A percentile compares a stretch with the other conserved stretches of the same genome.
Evolutionary conservation across 2,113 vertebrate genomes (phyloP).

Genomic region (Scophthalmus maximus): DNA sequence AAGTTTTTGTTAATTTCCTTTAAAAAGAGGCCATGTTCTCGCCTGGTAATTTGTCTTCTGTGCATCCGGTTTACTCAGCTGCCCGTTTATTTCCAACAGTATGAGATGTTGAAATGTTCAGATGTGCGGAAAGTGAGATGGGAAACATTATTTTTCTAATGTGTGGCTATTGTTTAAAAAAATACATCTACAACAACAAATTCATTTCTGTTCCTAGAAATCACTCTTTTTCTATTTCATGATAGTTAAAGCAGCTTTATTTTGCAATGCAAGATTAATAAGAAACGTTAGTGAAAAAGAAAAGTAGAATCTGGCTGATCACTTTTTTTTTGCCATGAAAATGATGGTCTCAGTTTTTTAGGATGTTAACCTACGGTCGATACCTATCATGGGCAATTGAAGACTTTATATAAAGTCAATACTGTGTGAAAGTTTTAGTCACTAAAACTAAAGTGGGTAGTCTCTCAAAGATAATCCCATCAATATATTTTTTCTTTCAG

Average conservation of each 20-base stretch:
- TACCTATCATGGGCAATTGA: too few relatives aligned
- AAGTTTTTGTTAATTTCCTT: conserved; percentile 1
- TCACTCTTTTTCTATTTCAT: background rate
- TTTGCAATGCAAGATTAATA: background rate
- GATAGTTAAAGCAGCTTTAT: background rate
- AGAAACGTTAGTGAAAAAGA: background rate
- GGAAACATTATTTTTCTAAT: conserved; percentile 52
- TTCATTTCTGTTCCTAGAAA: conserved; percentile 16
- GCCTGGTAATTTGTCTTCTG: background rate
- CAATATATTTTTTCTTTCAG: too few relatives aligned
- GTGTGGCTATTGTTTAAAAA: conserved; percentile 20
- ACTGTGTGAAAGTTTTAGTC: too few relatives aligned
- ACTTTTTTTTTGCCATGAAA: too few relatives aligned
- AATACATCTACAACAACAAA: conserved; percentile 48
- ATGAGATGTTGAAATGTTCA: background rate
- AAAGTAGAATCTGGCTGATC: too few relatives aligned
- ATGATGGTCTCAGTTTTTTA: too few relatives aligned
- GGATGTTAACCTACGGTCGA: too few relatives aligned
- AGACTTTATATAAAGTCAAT: too few relatives aligned
- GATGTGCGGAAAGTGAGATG: background rate
- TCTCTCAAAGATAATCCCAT: too few relatives aligned
- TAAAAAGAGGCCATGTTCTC: conserved; percentile 2
- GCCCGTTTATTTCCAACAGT: background rate
- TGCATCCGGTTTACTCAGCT: background rate
- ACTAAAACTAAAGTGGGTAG: too few relatives aligned